phyloP scores from a whole-genome alignment of 2,797 vertebrate species.

The Margarornis squamiger region DNA sequence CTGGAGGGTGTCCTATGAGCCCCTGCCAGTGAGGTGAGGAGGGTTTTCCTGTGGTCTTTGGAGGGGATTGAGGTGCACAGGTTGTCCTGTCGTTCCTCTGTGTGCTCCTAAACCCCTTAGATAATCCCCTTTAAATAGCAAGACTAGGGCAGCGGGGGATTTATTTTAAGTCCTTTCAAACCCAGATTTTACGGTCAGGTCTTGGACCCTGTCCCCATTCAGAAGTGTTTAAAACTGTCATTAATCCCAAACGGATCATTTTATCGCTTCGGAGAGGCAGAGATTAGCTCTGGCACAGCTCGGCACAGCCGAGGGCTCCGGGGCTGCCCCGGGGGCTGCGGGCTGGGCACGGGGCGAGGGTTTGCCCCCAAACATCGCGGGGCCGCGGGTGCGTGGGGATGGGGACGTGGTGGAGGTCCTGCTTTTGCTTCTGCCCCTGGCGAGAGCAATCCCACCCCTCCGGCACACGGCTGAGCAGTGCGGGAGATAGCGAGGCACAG shows the following conservation, averaged over 20 bases:
- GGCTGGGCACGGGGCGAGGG: neutral
- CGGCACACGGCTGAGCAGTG: accelerated
- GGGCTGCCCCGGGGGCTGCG: neutral
- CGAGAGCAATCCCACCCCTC: neutral
- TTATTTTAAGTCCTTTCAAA: slow-evolving; percentile 55
- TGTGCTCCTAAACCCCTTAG: slow-evolving; percentile 36
- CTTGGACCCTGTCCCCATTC: slow-evolving; percentile 2
- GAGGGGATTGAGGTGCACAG: neutral
- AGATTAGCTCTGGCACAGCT: neutral
- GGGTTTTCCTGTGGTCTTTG: neutral
- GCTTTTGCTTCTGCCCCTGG: neutral
- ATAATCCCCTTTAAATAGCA: slow-evolving; percentile 53
- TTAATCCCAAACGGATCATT: neutral
- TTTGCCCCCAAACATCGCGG: neutral
- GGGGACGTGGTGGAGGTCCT: neutral
- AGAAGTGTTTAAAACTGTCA: neutral
- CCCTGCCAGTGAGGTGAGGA: neutral
- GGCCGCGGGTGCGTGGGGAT: neutral
- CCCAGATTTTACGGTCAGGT: slow-evolving; percentile 26
- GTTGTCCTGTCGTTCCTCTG: neutral
- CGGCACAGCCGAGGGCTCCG: neutral
- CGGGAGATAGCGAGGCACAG: accelerated
- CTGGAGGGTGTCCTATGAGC: neutral
- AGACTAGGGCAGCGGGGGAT: slow-evolving; percentile 17
- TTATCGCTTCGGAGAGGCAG: neutral